phyloP scores from a whole-genome alignment of 2,113 vertebrate genomes.

The Serranochromis macrocephalus region DNA sequence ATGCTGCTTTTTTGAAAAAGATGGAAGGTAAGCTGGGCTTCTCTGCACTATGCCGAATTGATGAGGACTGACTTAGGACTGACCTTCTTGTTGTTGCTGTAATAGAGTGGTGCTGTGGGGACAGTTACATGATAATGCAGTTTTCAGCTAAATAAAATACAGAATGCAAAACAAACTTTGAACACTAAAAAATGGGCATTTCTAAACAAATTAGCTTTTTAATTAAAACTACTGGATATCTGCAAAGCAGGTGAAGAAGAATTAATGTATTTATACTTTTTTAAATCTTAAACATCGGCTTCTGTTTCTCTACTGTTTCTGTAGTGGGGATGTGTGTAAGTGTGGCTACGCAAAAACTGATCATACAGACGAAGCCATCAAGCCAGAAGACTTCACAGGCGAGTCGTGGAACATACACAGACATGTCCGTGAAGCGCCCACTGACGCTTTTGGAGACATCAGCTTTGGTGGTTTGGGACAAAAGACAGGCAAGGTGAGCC shows the following conservation, averaged over 20 bases:
- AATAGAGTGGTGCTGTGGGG: neutral
- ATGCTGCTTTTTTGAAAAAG: conserved; percentile 78
- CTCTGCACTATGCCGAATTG: neutral
- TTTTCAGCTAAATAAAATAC: neutral
- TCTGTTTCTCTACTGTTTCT: neutral
- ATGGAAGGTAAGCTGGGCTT: conserved; percentile 45
- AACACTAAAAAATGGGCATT: neutral
- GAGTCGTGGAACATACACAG: conserved; percentile 74
- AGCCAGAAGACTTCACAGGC: conserved; percentile 63
- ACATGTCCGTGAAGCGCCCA: conserved; percentile 78
- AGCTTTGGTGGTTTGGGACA: conserved; percentile 77
- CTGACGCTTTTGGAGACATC: conserved; percentile 89
- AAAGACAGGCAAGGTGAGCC: conserved; percentile 76
- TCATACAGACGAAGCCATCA: conserved; percentile 76
- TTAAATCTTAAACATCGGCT: neutral
- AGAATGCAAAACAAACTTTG: neutral
- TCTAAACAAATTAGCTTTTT: neutral
- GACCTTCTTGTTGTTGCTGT: neutral
- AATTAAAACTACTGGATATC: neutral
- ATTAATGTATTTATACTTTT: neutral
- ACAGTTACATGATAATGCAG: neutral
- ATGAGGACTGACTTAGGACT: neutral
- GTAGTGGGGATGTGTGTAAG: conserved; percentile 73
- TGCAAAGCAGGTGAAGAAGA: neutral
- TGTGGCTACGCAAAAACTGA: conserved; percentile 78